phyloP scores from a whole-genome alignment of 2,888 invertebrate species.

The Epinotia demarniana region DNA sequence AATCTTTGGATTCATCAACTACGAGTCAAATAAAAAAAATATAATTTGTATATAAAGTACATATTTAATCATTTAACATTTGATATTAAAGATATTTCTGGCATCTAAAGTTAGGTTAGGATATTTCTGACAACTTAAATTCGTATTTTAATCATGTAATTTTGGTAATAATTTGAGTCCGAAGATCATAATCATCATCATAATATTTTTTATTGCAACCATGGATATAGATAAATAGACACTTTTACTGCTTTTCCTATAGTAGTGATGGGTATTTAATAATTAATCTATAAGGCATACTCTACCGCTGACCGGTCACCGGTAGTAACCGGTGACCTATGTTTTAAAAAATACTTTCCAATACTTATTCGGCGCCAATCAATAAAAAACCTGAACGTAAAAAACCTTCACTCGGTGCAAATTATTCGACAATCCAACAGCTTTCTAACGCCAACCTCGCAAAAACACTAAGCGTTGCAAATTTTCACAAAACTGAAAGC shows the following conservation, averaged over 20 bases:
- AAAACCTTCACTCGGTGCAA: background rate
- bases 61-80: no score
- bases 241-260: background rate
- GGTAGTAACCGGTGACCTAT: no score
- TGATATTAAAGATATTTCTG: no score
- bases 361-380: background rate
- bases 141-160: no score
- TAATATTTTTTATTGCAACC: no score
- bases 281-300: background rate
- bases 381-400: background rate
- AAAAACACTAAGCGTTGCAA: constrained; percentile 37
- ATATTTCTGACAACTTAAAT: no score
- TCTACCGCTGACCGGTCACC: no score
- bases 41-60: background rate
- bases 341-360: background rate
- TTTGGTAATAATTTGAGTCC: no score
- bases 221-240: background rate
- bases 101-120: no score
- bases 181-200: no score
- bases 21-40: background rate
- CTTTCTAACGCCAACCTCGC: constrained; percentile 7
- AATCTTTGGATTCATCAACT: background rate
- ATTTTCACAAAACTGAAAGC: constrained; percentile 44
- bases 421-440: background rate
- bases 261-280: background rate